Conservation (phyloP, 2,113 vertebrate species). For the Suncus etruscus region DNA sequence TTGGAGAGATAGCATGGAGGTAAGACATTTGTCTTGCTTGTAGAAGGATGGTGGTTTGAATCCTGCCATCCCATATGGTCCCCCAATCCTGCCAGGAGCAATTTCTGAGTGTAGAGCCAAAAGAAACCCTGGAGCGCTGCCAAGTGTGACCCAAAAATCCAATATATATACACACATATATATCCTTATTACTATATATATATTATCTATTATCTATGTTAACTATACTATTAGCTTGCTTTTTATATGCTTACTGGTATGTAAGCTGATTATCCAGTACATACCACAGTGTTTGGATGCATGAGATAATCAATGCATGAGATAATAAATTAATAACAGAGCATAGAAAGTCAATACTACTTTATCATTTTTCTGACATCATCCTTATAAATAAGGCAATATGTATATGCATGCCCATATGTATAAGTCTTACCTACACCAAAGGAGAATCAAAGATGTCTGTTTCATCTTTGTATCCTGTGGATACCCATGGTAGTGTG, state of each 20-base stretch:
- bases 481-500: neutral
- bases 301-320: neutral
- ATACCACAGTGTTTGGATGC: neutral
- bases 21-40: too few relatives aligned
- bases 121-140: too few relatives aligned
- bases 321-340: slow-evolving; percentile 20
- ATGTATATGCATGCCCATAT: slow-evolving; percentile 13
- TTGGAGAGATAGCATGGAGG: too few relatives aligned
- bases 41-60: too few relatives aligned
- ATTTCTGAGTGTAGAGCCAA: too few relatives aligned
- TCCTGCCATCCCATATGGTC: too few relatives aligned
- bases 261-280: slow-evolving; percentile 12
- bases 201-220: slow-evolving; percentile 14
- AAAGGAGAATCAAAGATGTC: neutral
- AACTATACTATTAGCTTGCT: slow-evolving; percentile 15
- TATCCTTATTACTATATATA: neutral
- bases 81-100: too few relatives aligned
- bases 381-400: slow-evolving; percentile 19
- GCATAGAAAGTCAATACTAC: neutral
- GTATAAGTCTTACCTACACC: neutral
- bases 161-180: too few relatives aligned
- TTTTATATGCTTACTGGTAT: neutral
- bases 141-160: too few relatives aligned
- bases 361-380: slow-evolving; percentile 9
- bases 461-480: slow-evolving; percentile 51